Conservation (phyloP, 2,113 vertebrate genomes). For the Scophthalmus maximus region DNA sequence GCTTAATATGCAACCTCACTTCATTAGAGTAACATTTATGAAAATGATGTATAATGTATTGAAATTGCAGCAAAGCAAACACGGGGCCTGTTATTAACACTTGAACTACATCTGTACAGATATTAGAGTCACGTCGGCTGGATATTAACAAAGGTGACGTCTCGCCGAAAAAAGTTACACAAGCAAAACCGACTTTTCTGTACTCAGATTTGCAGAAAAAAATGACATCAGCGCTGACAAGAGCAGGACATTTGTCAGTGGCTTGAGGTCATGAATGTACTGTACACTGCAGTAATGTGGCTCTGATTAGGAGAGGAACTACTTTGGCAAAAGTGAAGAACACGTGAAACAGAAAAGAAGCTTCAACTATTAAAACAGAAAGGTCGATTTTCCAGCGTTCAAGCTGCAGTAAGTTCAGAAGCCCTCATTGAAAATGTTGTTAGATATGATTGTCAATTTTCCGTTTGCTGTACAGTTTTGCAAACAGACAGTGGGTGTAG, state of each 20-base stretch:
- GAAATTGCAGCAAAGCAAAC: conserved; percentile 82
- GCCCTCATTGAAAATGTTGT: neutral
- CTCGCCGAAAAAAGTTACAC: conserved; percentile 88
- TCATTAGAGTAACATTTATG: conserved; percentile 95
- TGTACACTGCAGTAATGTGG: conserved; percentile 1
- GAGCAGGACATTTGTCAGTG: conserved; percentile 8
- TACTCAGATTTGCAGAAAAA: conserved; percentile 7
- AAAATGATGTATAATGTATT: conserved; percentile 86
- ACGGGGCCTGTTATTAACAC: conserved; percentile 89
- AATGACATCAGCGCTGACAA: conserved; percentile 5
- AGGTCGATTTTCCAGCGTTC: neutral
- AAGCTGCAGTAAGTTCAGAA: too few species aligned
- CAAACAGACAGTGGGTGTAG: neutral
- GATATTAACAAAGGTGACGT: conserved; percentile 88
- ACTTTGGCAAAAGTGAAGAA: conserved; percentile 1
- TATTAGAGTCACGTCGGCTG: conserved; percentile 84
- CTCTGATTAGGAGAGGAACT: conserved; percentile 20
- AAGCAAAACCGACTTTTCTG: conserved; percentile 76
- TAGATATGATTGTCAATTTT: neutral
- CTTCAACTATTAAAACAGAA: neutral
- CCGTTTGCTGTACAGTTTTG: neutral
- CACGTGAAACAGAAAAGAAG: neutral
- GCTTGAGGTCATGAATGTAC: conserved; percentile 7
- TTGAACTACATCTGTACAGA: conserved; percentile 90
- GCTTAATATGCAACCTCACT: conserved; percentile 86